These are phyloP conservation scores for Drosophila chauvacae DNA, from an alignment of 1,140 invertebrate species.

Conservation along the genomic window DNA sequence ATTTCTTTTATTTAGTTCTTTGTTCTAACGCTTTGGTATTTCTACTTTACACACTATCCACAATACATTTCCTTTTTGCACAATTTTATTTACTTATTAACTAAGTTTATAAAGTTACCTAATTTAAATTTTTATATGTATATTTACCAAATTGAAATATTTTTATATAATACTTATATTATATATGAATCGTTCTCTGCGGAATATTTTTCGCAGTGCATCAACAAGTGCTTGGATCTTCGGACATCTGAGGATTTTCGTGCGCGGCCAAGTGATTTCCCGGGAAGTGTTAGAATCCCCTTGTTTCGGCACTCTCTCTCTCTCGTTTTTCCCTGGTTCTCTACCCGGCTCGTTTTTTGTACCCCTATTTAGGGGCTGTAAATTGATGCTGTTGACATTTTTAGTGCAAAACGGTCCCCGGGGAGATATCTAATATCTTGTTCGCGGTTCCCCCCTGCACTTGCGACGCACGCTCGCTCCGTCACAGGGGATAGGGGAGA, in stretches of 20 bases:
- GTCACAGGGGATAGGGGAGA: not conserved
- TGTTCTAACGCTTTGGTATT: too few relatives aligned
- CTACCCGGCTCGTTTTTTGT: conserved; percentile 2
- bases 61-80: too few relatives aligned
- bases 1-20: too few relatives aligned
- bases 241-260: conserved; percentile 37
- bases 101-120: too few relatives aligned
- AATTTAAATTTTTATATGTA: too few relatives aligned
- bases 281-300: conserved; percentile 66
- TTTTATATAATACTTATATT: too few relatives aligned
- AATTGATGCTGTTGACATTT: conserved; percentile 74
- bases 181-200: not conserved
- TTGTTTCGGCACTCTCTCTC: conserved; percentile 56
- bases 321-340: not conserved
- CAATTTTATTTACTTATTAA: too few relatives aligned
- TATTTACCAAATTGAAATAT: too few relatives aligned
- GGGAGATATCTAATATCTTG: conserved; percentile 54
- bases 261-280: conserved; percentile 61
- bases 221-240: conserved; percentile 50
- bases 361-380: conserved; percentile 47
- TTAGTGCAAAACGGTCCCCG: conserved; percentile 63
- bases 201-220: not conserved
- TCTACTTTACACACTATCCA: too few relatives aligned
- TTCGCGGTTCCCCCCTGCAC: conserved; percentile 38
- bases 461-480: conserved; percentile 26